phyloP scores from a whole-genome alignment of 2,113 vertebrate genomes.

The Antennarius striatus region DNA sequence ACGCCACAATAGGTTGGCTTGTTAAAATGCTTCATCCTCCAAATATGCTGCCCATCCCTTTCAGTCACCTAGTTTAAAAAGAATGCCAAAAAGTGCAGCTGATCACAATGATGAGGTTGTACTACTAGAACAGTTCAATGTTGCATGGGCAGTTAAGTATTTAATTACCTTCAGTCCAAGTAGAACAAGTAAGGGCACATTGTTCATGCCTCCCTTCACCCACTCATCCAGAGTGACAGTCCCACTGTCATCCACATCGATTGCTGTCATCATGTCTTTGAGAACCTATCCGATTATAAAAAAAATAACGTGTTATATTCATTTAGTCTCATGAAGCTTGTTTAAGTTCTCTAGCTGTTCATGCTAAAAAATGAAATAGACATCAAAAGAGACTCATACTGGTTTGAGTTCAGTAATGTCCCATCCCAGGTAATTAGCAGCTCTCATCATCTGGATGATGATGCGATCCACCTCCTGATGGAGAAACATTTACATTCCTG shows the following conservation, averaged over 20 bases:
- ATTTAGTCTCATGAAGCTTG: not conserved
- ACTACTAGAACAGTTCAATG: not conserved
- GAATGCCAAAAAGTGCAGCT: too few species aligned
- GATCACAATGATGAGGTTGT: not conserved
- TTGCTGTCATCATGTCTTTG: conserved; percentile 91
- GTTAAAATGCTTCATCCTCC: conserved; percentile 91
- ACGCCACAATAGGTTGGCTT: conserved; percentile 87
- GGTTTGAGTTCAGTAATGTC: conserved; percentile 91
- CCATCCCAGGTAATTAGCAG: conserved; percentile 94
- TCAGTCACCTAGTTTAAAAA: conserved; percentile 80
- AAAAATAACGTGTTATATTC: not conserved
- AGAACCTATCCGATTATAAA: conserved; percentile 82
- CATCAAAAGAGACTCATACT: conserved; percentile 70
- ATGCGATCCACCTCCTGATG: conserved; percentile 92
- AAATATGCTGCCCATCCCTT: conserved; percentile 88
- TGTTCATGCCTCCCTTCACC: conserved; percentile 91
- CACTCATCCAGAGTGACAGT: conserved; percentile 90
- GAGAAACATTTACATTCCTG: conserved; percentile 14
- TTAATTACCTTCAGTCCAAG: conserved; percentile 85
- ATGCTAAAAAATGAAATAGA: not conserved
- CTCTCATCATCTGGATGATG: conserved; percentile 92
- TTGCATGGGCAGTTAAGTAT: not conserved
- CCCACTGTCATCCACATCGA: conserved; percentile 87
- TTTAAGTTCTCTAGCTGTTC: not conserved
- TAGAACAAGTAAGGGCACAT: conserved; percentile 88